Evolutionary conservation across 2,888 invertebrate species (phyloP), one percentile per base, ranked within the genome.

Genomic region (Digitonthophagus gazella): DNA sequence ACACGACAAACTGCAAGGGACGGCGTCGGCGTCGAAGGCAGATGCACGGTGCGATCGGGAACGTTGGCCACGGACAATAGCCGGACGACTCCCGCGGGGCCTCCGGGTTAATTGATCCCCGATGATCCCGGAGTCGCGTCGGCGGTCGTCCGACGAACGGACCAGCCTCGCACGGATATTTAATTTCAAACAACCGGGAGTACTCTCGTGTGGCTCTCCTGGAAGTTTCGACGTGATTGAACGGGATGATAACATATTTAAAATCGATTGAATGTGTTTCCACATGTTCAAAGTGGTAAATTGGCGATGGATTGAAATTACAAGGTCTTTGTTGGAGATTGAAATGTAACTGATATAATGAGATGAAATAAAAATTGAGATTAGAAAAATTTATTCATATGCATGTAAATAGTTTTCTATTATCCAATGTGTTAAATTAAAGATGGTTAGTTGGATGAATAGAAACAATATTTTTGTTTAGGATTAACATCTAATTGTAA

Each of bases 21-120:
- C n/a, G n/a, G 28, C 28, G 28, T 44, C 11, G 28, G 28, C 28
- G 28, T 44, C 28, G 28, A 44, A 44, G 28, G 28, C 28, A 44
- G 28, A 44, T 44, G 28, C 28, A 44, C 3, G 1, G 28, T 5
- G 11, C 28, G 28, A 44, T 44, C 3, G 6, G 28, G 28, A 44
- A 44, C 28, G 28, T 44, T 44, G 28, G 28, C 1, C 28, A 44
- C 28, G 71, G 67, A 71, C 70, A 74, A 73, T 72, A 68, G 72
- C 72, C 72, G 67, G 69, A 72, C 70, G 71, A 71, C 72, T 69
- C 73, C 71, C 70, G 67, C 61, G 68, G 69, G 71, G 69, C 67
- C 66, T 71, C 70, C 72, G 72, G 68, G 69, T 81, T 81, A 81
- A 81, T 81, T 80, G 80, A 81, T 81, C 81, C 81, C 81, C 73